Conservation (phyloP, 1,140 invertebrate genomes). For the Cyrtorhinus lividipennis region DNA sequence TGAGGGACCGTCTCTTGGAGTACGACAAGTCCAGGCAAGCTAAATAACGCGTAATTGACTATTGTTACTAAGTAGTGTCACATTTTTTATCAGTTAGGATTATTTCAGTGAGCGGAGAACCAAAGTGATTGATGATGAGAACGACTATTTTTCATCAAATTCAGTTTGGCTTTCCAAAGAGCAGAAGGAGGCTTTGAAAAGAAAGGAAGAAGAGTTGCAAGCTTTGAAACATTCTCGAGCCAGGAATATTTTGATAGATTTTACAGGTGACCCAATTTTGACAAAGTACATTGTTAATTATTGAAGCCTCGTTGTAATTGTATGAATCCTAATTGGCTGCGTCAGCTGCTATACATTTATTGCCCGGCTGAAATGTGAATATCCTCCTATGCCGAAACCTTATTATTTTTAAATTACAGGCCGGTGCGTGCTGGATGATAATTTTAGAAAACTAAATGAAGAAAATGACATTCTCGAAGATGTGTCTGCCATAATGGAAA, state of each 20-base stretch:
- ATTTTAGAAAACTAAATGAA: constrained; percentile 3
- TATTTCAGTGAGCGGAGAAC: constrained; percentile 59
- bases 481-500: constrained; percentile 4
- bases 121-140: constrained; percentile 85
- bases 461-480: constrained; percentile 12
- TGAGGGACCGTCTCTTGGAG: constrained; percentile 70
- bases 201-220: constrained; percentile 52
- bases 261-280: constrained; percentile 53
- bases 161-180: constrained; percentile 63
- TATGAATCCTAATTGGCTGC: neutral
- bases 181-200: constrained; percentile 50
- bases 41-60: neutral
- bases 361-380: too few species aligned
- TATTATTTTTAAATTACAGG: too few species aligned
- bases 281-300: neutral
- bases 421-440: neutral
- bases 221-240: constrained; percentile 54
- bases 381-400: too few species aligned
- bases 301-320: neutral
- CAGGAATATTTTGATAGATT: constrained; percentile 64
- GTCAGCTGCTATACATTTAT: neutral
- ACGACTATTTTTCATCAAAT: constrained; percentile 76
- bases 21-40: constrained; percentile 64
- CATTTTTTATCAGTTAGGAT: neutral
- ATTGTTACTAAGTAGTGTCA: neutral